These are phyloP conservation scores for Apis dorsata DNA, from an alignment of 1,140 invertebrate species.

Conservation along the genomic window DNA sequence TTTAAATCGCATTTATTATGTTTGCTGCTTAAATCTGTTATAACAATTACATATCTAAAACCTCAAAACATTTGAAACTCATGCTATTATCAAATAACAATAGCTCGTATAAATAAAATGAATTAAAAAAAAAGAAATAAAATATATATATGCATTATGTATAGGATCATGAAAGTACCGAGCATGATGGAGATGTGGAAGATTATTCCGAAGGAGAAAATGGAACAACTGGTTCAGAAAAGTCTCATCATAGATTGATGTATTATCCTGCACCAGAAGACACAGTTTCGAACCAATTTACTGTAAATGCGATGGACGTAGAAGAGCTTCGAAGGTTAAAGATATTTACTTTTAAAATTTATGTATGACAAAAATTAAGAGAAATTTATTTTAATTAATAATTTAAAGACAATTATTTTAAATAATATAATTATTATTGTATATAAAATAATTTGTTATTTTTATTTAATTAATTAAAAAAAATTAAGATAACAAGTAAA, in stretches of 20 bases:
- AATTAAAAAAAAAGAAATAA: neutral
- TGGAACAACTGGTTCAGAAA: conserved; percentile 86
- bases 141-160: neutral
- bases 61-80: neutral
- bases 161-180: conserved; percentile 87
- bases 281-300: conserved; percentile 86
- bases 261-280: conserved; percentile 80
- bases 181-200: conserved; percentile 92
- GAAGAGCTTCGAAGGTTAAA: conserved; percentile 85
- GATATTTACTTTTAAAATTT: neutral
- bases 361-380: too few species aligned
- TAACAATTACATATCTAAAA: neutral
- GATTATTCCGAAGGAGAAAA: conserved; percentile 91
- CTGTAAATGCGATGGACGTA: conserved; percentile 92
- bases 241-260: conserved; percentile 80
- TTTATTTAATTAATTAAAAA: too few species aligned
- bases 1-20: neutral
- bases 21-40: conserved; percentile 1
- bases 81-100: conserved; percentile 7
- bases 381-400: too few species aligned
- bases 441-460: too few species aligned
- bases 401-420: too few species aligned
- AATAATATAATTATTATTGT: too few species aligned
- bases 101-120: neutral
- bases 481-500: too few species aligned